Evolutionary conservation across 2,888 invertebrate genomes (phyloP), one percentile per base, ranked within the genome.

Genomic region (Spodoptera exigua): DNA sequence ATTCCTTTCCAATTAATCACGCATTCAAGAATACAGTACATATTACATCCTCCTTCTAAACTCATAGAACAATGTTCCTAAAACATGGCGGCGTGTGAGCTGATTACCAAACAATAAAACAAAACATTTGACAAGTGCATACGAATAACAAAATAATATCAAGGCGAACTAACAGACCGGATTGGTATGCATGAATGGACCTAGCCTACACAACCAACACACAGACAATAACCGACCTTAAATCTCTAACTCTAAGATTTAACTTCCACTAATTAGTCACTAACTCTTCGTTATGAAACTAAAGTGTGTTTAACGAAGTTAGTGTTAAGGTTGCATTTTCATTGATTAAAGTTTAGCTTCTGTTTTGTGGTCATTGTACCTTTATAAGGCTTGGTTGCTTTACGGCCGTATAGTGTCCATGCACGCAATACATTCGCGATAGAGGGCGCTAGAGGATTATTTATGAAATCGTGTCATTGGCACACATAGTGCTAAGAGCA

Each of bases 171-270:
- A 63, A 67, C 63, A 55, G 64, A 61, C 65, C 62, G 45, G 65
- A 62, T 76, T 65, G 73, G 71, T 74, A 79, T 74, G 76, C 71
- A 71, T 76, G 74, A 76, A 80, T 74, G 75, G 71, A 65, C 51
- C 43, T 51, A 55, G 51, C 62, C 65, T 61, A 64, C 59, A 65
- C 70, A 58, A 54, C 49, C 10, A 59, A 39, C 40, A 61, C 35
- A 49, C 27, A 17, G 7, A 17, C 21, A 21, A 48, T 61, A 47
- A 48, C 17, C 10, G 36, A 65, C 43, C 35, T 16, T 54, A 71
- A 2, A 0, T 0, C 0, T 0, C 1, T 3, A 9, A 0, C 0
- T 1, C 27, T 39, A 60, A 21, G 48, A 47, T 54, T 18, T 13
- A 60, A 45, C 51, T 39, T 63, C 4, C 3, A 51, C 14, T 17